Percentiles rank a stretch among this genome's conserved stretches.
Conservation (phyloP, 2,888 invertebrate species). For the Priocnemis perturbator region DNA sequence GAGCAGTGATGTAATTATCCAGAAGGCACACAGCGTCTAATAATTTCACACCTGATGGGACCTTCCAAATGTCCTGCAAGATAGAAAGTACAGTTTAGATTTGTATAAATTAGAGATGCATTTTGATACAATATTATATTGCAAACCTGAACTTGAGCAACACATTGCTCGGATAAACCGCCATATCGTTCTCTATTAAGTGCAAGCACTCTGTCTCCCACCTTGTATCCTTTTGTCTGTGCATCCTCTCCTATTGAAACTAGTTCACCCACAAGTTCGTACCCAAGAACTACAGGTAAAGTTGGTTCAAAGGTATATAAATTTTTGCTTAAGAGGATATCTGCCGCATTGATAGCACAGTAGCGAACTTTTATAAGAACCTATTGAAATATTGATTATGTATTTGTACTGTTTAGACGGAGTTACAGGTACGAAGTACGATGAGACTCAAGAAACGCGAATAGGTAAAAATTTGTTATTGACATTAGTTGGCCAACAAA, state of each 20-base stretch:
- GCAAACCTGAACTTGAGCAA: constrained; percentile 73
- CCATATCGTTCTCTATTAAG: constrained; percentile 77
- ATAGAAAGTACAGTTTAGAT: constrained; percentile 16
- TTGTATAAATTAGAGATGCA: neutral
- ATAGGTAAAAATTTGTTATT: constrained; percentile 7
- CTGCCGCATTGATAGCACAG: constrained; percentile 82
- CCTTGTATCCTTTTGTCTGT: constrained; percentile 72
- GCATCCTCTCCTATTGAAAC: constrained; percentile 77
- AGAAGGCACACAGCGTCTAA: constrained; percentile 79
- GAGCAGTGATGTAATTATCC: constrained; percentile 81
- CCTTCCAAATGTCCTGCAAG: constrained; percentile 78
- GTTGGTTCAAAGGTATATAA: constrained; percentile 74
- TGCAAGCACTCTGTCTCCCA: constrained; percentile 80
- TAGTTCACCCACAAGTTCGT: constrained; percentile 81
- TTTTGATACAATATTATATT: neutral
- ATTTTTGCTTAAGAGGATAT: constrained; percentile 78
- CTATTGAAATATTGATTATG: constrained; percentile 66
- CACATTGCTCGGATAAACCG: constrained; percentile 80
- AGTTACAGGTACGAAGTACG: neutral
- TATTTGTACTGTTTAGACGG: neutral
- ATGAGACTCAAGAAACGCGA: neutral
- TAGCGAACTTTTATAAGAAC: constrained; percentile 80
- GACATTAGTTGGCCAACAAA: neutral
- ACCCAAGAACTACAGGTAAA: constrained; percentile 81
- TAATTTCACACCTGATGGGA: constrained; percentile 77